Evolutionary conservation across 2,888 invertebrate genomes (phyloP).

Genomic region (Siphlonurus alternatus): DNA sequence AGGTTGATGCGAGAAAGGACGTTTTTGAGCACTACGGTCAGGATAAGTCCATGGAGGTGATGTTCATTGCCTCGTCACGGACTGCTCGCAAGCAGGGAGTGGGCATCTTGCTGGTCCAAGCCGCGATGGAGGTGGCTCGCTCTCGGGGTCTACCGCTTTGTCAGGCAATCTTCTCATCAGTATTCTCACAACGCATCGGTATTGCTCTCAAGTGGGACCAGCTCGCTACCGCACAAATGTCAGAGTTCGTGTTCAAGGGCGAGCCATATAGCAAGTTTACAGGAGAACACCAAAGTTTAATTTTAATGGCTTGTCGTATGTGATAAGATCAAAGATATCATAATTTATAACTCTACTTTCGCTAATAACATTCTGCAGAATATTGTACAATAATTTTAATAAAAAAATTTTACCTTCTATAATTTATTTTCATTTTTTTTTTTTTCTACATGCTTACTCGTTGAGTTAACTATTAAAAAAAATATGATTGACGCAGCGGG

Average conservation of each 20-base stretch:
- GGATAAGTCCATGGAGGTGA: neutral
- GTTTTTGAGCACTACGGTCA: neutral
- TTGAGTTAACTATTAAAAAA: too few relatives aligned
- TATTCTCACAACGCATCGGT: neutral
- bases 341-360: too few relatives aligned
- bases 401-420: too few relatives aligned
- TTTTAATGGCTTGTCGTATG: neutral
- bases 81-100: neutral
- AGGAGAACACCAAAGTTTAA: neutral
- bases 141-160: neutral
- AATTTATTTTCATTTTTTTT: neutral
- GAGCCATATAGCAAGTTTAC: neutral
- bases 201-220: conserved; percentile 5
- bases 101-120: neutral
- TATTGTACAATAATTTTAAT: neutral
- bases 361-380: neutral
- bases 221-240: neutral
- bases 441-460: neutral
- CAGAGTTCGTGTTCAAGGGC: neutral
- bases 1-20: neutral
- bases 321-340: too few relatives aligned
- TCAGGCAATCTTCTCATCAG: neutral
- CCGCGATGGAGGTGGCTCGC: neutral
- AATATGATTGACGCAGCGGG: too few relatives aligned
- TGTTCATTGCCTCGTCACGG: neutral